phyloP scores from a whole-genome alignment of 1,140 invertebrate genomes.

The Drosophila trapezifrons region DNA sequence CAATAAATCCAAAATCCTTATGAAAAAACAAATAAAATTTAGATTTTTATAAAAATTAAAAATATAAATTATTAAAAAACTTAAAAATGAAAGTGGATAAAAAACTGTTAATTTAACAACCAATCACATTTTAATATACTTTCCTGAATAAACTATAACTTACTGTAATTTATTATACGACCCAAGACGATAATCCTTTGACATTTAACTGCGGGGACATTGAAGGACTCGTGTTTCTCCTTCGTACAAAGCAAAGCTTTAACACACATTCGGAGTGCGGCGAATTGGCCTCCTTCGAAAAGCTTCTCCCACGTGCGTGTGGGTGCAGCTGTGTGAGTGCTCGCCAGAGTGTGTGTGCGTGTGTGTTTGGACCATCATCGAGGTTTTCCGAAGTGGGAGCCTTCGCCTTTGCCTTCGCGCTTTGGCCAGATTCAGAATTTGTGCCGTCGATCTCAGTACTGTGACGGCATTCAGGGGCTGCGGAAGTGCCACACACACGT shows the following conservation, averaged over 20 bases:
- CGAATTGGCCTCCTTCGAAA: conserved; percentile 32
- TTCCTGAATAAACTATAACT: no score
- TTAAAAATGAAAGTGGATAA: no score
- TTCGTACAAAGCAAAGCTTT: conserved; percentile 1
- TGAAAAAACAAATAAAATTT: no score
- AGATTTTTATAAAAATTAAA: no score
- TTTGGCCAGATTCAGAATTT: conserved; percentile 30
- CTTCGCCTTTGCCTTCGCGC: conserved; percentile 42
- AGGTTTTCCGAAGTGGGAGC: conserved; percentile 45
- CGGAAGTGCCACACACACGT: conserved; percentile 67
- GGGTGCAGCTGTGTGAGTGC: neutral
- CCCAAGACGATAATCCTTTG: neutral
- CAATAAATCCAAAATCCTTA: neutral
- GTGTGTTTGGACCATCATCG: conserved; percentile 43
- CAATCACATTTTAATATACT: no score
- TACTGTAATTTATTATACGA: no score
- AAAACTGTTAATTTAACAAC: no score
- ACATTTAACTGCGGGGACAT: neutral
- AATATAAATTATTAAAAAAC: no score
- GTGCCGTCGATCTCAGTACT: conserved; percentile 57
- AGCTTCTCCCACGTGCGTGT: conserved; percentile 17
- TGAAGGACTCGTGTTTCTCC: conserved; percentile 7
- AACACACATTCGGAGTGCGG: conserved; percentile 62
- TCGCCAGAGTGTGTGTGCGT: conserved; percentile 12
- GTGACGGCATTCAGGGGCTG: conserved; percentile 58